phyloP scores from a whole-genome alignment of 2,888 invertebrate species.

The Lymantria monacha region DNA sequence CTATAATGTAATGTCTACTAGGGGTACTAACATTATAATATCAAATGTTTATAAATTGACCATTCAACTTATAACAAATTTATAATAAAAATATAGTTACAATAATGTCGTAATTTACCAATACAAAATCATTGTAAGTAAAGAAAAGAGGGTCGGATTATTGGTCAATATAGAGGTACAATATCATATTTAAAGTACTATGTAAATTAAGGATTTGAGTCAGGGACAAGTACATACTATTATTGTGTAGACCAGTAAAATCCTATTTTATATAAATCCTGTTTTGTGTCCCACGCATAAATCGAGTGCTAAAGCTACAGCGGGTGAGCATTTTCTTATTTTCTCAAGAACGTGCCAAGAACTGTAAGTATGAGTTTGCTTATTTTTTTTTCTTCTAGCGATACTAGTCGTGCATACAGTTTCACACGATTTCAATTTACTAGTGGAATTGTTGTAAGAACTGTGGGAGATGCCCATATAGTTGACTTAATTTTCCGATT shows the following conservation, averaged over 20 bases:
- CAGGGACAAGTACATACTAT: conserved; percentile 35
- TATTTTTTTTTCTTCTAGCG: conserved; percentile 45
- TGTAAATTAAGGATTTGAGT: conserved; percentile 55
- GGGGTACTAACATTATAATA: too few relatives aligned
- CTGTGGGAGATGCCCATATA: too few relatives aligned
- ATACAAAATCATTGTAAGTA: conserved; percentile 39
- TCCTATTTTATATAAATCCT: conserved; percentile 78
- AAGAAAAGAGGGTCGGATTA: conserved; percentile 48
- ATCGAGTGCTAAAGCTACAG: conserved; percentile 72
- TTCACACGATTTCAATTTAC: too few relatives aligned
- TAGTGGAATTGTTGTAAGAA: too few relatives aligned
- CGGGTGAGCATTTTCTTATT: conserved; percentile 80
- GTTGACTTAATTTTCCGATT: too few relatives aligned
- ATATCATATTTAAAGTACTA: conserved; percentile 47
- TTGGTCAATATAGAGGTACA: conserved; percentile 44
- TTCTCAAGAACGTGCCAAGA: conserved; percentile 76
- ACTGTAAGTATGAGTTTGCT: conserved; percentile 65
- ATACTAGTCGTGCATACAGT: conserved; percentile 22
- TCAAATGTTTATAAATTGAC: background rate
- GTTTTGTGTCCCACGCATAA: conserved; percentile 78
- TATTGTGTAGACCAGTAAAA: conserved; percentile 56
- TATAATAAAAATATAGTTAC: conserved; percentile 1
- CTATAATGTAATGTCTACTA: too few relatives aligned
- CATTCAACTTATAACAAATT: conserved; percentile 15
- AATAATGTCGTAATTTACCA: conserved; percentile 31